phyloP scores from a whole-genome alignment of 2,113 vertebrate genomes.

The Peromyscus leucopus region DNA sequence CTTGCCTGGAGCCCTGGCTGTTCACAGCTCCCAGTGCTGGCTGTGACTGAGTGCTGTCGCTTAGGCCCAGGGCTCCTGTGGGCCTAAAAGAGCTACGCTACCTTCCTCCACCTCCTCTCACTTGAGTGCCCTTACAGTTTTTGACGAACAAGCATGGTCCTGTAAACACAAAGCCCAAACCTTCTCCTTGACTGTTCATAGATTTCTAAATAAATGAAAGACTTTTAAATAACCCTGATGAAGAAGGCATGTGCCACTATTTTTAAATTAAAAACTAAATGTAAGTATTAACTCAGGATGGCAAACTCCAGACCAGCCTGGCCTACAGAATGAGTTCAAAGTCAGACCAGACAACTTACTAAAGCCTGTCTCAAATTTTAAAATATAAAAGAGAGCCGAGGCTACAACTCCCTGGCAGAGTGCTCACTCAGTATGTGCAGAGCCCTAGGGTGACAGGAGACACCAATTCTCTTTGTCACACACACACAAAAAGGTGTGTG shows the following conservation, averaged over 20 bases:
- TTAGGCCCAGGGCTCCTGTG: background rate
- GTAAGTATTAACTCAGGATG: background rate
- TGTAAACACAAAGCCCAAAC: background rate
- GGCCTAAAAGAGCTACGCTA: background rate
- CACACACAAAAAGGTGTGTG: background rate
- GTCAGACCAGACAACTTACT: background rate
- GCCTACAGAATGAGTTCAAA: background rate
- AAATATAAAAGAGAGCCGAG: background rate
- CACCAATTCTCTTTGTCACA: background rate
- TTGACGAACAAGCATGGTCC: background rate
- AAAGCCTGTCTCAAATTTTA: background rate
- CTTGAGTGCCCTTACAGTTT: background rate
- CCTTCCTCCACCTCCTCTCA: background rate
- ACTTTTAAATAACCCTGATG: background rate
- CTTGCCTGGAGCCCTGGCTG: background rate
- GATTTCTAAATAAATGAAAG: background rate
- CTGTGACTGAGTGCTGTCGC: background rate
- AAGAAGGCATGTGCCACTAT: background rate
- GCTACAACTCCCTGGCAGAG: background rate
- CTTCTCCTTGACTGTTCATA: background rate
- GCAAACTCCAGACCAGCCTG: background rate
- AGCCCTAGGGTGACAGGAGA: background rate
- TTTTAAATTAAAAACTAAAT: slow-evolving; percentile 4
- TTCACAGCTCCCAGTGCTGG: background rate
- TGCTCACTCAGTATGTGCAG: background rate